phyloP scores from a whole-genome alignment of 2,113 vertebrate species.

The Phaethornis superciliosus region DNA sequence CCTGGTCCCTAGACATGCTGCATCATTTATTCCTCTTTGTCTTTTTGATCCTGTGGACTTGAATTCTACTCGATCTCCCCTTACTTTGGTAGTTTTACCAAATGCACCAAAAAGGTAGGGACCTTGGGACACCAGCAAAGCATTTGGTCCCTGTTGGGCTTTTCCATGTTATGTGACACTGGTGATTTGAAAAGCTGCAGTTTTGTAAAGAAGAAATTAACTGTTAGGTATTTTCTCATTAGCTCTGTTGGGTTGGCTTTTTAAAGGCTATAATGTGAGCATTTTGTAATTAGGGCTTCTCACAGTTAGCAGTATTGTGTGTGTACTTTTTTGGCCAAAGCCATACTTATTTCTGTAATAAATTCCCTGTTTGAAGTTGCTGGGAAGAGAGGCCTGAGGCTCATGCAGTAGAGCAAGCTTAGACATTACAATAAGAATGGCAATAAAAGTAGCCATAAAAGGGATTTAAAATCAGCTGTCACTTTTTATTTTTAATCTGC shows the following conservation, averaged over 20 bases:
- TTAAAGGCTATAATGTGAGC: not conserved
- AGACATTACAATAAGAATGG: slow-evolving; percentile 6
- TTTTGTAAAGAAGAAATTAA: not conserved
- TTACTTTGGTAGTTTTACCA: not conserved
- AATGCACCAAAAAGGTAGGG: not conserved
- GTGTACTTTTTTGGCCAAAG: not conserved
- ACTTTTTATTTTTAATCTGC: not conserved
- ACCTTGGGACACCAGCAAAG: not conserved
- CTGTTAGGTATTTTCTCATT: not conserved
- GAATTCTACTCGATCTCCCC: not conserved
- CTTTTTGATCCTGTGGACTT: not conserved
- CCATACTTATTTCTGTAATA: slow-evolving; percentile 3
- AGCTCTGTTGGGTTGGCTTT: not conserved
- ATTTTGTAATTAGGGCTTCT: not conserved
- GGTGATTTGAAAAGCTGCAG: not conserved
- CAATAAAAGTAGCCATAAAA: slow-evolving; percentile 40
- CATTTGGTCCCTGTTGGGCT: not conserved
- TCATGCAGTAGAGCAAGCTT: slow-evolving; percentile 11
- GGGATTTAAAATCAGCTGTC: slow-evolving; percentile 6
- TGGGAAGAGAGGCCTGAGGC: slow-evolving; percentile 36
- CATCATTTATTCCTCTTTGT: not conserved
- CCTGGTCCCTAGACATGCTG: not conserved
- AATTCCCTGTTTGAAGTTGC: slow-evolving; percentile 23
- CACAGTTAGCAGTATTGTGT: not conserved
- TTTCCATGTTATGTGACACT: rapidly evolving